Evolutionary conservation across 2,888 invertebrate genomes (phyloP), one percentile per base, ranked within the genome.

Genomic region (Cancer borealis): DNA sequence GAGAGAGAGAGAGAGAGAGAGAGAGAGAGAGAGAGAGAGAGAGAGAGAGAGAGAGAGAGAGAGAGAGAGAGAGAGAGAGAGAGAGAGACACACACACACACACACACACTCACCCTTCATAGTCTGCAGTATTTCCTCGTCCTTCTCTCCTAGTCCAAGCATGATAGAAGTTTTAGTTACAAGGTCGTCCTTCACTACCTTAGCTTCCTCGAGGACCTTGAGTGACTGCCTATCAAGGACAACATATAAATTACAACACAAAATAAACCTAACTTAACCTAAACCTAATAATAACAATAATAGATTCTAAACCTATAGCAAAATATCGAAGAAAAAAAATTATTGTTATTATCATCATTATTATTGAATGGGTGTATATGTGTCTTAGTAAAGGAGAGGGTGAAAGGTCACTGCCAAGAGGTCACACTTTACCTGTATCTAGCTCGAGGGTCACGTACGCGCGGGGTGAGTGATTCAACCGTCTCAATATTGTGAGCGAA

Each of bases 401-500:
- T n/a, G n/a, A 39, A n/a, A 66, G 73, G 21, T 26, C 54, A 49
- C 49, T 73, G 3, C 26, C 39, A 26, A 17, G n/a, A 26, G 54
- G 73, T 26, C 73, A 26, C 73, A n/a, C 17, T 73, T 95, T 96
- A 97, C 97, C 97, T 97, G 96, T 98, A 99, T 97, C 98, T 98
- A 17, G 99, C 99, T 95, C 99, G 97, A 47, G 98, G 98, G 96
- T 99, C 99, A 95, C 99, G 97, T 0, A 99, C 99, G 96, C 98
- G 98, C 5, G 98, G 98, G 88, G 99, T 99, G 66, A 99, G 97
- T 95, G 98, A 97, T 96, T 98, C 98, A 0, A 99, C 99, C 0
- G 99, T 99, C 97, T 99, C 99, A 73, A 99, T 98, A 96, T 99
- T 99, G 96, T 99, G 99, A 0, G 99, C 99, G 96, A 98, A 99